Evolutionary conservation across 2,113 vertebrate species (phyloP).

Genomic region (Triplophysa rosa): DNA sequence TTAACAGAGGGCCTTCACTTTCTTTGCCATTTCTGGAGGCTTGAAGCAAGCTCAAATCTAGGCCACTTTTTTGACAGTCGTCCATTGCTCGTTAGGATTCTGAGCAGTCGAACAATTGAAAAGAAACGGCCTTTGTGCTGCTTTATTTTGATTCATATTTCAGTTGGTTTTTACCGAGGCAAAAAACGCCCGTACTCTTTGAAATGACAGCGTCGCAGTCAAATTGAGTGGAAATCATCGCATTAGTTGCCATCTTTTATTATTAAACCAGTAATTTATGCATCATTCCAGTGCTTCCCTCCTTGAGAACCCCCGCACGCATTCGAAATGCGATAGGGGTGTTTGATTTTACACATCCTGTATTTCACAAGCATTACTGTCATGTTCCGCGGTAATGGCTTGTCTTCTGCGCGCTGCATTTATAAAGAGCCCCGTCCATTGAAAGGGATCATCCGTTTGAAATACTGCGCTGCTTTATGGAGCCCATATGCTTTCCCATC

Average conservation of each 20-base stretch:
- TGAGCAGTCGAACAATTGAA: conserved; percentile 18
- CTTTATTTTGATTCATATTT: conserved; percentile 40
- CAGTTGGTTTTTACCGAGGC: conserved; percentile 11
- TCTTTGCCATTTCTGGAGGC: neutral
- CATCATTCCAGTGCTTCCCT: neutral
- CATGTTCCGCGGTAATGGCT: conserved; percentile 28
- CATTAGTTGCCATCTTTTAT: conserved; percentile 20
- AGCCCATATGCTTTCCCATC: conserved; percentile 47
- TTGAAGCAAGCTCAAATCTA: neutral
- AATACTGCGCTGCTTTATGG: conserved; percentile 43
- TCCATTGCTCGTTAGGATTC: conserved; percentile 6
- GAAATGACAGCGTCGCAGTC: conserved; percentile 5
- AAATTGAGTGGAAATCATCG: conserved; percentile 5
- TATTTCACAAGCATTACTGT: conserved; percentile 34
- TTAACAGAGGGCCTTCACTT: neutral
- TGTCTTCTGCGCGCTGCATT: conserved; percentile 2
- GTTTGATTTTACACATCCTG: conserved; percentile 31
- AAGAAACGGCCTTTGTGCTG: conserved; percentile 16
- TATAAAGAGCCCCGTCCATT: conserved; percentile 29
- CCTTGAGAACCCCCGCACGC: neutral
- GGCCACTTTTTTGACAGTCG: conserved; percentile 12
- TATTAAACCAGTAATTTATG: conserved; percentile 22
- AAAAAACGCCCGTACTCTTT: conserved; percentile 2
- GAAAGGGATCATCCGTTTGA: conserved; percentile 18
- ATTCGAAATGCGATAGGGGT: neutral